phyloP scores from a whole-genome alignment of 2,888 invertebrate genomes.

The Melolontha melolontha region DNA sequence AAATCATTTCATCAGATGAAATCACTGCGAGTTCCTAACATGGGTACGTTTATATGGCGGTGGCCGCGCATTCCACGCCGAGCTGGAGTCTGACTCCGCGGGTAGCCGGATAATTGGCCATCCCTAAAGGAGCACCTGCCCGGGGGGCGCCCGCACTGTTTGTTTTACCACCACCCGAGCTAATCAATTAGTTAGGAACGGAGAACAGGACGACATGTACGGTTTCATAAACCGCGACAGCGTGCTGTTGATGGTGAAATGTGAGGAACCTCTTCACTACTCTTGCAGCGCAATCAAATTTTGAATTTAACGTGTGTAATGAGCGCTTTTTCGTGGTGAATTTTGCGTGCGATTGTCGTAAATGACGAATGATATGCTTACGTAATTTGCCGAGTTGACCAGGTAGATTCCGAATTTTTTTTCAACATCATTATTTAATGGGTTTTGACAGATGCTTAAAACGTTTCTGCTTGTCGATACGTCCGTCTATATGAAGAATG shows the following conservation, averaged over 20 bases:
- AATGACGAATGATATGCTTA: too few relatives aligned
- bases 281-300: too few relatives aligned
- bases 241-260: too few relatives aligned
- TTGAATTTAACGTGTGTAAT: too few relatives aligned
- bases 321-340: too few relatives aligned
- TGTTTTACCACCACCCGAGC: conserved; percentile 55
- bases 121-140: conserved; percentile 59
- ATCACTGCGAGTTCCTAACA: conserved; percentile 44
- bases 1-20: conserved; percentile 51
- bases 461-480: conserved; percentile 18
- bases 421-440: conserved; percentile 39
- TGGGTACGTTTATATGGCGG: conserved; percentile 43
- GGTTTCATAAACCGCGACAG: too few relatives aligned
- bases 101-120: conserved; percentile 61
- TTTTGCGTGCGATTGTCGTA: too few relatives aligned
- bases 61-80: conserved; percentile 57
- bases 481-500: conserved; percentile 4
- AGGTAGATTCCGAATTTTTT: conserved; percentile 13
- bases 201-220: conserved; percentile 14
- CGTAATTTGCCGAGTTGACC: background rate
- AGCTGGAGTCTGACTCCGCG: conserved; percentile 57
- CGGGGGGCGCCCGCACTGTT: conserved; percentile 58
- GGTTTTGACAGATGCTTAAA: conserved; percentile 39
- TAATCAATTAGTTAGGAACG: conserved; percentile 51
- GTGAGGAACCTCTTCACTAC: too few relatives aligned